Evolutionary conservation across 2,888 invertebrate species (phyloP), one percentile per base, ranked within the genome.

Genomic region (Colletes collaris): DNA sequence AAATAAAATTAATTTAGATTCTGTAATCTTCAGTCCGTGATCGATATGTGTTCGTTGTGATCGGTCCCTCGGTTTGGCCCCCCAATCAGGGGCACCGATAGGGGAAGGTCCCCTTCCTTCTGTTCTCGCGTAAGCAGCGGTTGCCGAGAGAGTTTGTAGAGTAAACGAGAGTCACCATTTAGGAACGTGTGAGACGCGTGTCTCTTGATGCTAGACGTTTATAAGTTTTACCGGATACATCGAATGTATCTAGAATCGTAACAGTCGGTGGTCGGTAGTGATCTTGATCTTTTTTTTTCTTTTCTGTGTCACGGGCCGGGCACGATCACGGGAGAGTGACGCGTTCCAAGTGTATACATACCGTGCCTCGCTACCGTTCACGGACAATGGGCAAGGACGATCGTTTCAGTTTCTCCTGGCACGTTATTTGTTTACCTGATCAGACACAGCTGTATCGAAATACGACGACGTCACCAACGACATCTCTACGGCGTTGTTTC

Each of bases 121-220:
- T 53, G 27, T 74, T 71, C 83, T 77, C 79, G 73, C 74, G 81
- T 81, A 85, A 86, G 82, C 75, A 66, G 50, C 84, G 86, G 84
- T 86, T 82, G 83, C 82, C 72, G 84, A 81, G 76, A 81, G 81
- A 80, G 81, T 76, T 78, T 76, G 79, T 56, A 62, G 83, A 77
- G 74, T 81, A 86, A 82, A 83, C 86, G 84, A 86, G 84, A 86
- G 81, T 83, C 77, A 84, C 81, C 72, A 66, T 84, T 82, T 86
- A 84, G 78, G 77, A 76, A 82, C 76, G 82, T 68, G 82, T 78
- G 86, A 77, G 79, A 82, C 70, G 70, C 63, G 72, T 66, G 63
- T 74, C n/a, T 65, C 37, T 68, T 53, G 44, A 8, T 16, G 16
- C 69, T 62, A 62, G 53, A 37, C 40, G 40, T 40, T 35, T 10